Conservation (phyloP, 35 echinoderm and acorn worm species). For the Ophiothrix spiculata region DNA sequence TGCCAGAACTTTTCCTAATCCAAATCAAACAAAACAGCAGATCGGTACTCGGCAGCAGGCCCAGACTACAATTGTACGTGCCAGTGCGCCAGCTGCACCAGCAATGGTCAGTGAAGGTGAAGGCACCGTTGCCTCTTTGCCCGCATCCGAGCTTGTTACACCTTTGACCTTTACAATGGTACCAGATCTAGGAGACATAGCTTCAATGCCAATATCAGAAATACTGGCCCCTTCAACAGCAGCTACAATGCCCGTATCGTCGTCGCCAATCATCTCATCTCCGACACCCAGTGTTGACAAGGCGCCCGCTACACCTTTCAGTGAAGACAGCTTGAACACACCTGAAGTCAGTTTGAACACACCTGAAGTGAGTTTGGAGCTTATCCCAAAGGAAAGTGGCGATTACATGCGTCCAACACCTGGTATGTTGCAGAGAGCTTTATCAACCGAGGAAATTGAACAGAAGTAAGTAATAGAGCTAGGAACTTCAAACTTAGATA, state of each 20-base stretch:
- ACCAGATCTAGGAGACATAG: background rate
- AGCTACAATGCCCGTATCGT: background rate
- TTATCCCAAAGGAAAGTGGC: background rate
- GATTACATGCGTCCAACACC: background rate
- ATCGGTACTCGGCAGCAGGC: background rate
- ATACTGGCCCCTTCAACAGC: background rate
- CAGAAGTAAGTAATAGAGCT: background rate
- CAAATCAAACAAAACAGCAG: background rate
- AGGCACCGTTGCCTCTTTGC: background rate
- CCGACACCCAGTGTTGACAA: background rate
- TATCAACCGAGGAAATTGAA: background rate
- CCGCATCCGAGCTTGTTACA: background rate
- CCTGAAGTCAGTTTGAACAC: background rate
- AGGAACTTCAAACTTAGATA: no score
- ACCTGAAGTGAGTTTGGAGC: background rate
- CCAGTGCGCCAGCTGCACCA: background rate
- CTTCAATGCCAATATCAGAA: background rate
- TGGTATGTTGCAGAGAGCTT: background rate
- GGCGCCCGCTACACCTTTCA: background rate
- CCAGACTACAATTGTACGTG: background rate
- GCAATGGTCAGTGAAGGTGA: background rate
- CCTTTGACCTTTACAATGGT: background rate
- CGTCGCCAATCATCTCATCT: background rate
- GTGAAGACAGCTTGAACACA: background rate
- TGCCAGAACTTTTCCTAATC: background rate